Conservation (phyloP, 2,113 vertebrate genomes). For the Oreochromis spilurus region DNA sequence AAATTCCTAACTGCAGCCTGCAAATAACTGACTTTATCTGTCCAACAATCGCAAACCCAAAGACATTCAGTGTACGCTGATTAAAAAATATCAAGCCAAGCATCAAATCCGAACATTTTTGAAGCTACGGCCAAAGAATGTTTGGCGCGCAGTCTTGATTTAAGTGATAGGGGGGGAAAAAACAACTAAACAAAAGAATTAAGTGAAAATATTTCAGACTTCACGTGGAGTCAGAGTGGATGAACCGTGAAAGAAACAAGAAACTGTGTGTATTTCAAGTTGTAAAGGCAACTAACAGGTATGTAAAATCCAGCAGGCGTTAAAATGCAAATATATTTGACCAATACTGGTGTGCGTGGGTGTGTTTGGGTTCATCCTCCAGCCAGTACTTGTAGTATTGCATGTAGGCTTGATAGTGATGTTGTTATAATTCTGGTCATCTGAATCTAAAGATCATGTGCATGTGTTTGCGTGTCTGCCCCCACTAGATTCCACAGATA, state of each 20-base stretch:
- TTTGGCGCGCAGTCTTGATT: neutral
- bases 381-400: neutral
- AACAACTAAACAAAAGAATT: neutral
- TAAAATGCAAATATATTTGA: constrained; percentile 26
- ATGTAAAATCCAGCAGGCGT: constrained; percentile 20
- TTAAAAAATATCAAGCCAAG: neutral
- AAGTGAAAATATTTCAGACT: neutral
- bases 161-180: neutral
- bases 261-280: neutral
- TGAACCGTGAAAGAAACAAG: neutral
- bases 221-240: neutral
- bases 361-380: neutral
- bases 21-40: neutral
- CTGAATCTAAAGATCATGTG: neutral
- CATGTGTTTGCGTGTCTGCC: neutral
- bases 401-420: neutral
- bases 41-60: neutral
- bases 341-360: neutral
- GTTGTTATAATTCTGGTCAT: neutral
- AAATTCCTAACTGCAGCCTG: neutral
- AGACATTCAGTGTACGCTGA: neutral
- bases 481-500: neutral
- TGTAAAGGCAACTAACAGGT: neutral
- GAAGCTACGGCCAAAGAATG: neutral
- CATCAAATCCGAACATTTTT: neutral